A percentile compares a stretch with the other conserved stretches of the same genome.
These are phyloP conservation scores for Brachionus calyciflorus DNA, from an alignment of 1,140 invertebrate genomes.

Conservation along the genomic window DNA sequence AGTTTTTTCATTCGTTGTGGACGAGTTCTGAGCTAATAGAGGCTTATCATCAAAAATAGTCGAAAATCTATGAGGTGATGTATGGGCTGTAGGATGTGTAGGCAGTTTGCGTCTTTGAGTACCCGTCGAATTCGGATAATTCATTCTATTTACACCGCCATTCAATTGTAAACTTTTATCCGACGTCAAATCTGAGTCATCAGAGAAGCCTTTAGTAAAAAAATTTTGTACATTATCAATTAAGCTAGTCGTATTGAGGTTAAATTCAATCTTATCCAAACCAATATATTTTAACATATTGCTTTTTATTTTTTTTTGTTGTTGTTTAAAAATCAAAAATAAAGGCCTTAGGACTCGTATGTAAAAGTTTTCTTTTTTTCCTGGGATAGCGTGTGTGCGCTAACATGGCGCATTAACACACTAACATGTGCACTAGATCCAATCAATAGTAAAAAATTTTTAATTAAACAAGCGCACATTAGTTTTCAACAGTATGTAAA, in stretches of 20 bases:
- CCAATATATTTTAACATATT: constrained; percentile 42
- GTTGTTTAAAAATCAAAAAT: too few species aligned
- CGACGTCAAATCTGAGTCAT: constrained; percentile 21
- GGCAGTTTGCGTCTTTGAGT: not conserved
- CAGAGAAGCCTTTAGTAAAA: constrained; percentile 43
- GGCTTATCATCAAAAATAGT: not conserved
- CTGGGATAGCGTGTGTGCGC: not conserved
- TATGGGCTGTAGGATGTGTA: not conserved
- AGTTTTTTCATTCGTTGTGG: constrained; percentile 4
- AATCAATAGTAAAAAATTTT: not conserved
- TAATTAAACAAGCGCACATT: not conserved
- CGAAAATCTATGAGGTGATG: not conserved
- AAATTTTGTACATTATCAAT: constrained; percentile 42
- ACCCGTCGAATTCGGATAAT: not conserved
- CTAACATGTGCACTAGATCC: not conserved
- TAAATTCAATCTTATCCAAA: constrained; percentile 38
- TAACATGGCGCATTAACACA: not conserved
- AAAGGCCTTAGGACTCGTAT: too few species aligned
- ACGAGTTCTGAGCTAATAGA: not conserved
- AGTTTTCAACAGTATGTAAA: not conserved
- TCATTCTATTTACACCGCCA: not conserved
- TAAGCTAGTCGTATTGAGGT: not conserved
- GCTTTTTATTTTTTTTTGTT: not conserved
- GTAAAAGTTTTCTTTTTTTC: not conserved
- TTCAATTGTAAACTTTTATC: not conserved